A percentile compares a stretch with the other conserved stretches of the same genome.
Conservation (phyloP, 1,140 invertebrate genomes). For the Himalopsyche phryganea region DNA sequence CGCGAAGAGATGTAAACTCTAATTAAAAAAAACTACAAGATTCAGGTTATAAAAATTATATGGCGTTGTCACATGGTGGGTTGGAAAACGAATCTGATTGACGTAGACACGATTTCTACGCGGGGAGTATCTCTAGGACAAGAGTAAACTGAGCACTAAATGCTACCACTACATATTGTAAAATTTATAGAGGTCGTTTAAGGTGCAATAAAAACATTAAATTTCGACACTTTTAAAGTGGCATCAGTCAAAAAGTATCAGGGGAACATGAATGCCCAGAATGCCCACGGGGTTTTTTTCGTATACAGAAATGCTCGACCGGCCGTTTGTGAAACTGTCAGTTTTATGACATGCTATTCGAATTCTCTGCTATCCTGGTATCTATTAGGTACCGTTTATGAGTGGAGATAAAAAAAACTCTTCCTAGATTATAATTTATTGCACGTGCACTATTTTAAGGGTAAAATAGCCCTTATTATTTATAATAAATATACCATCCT, state of each 20-base stretch:
- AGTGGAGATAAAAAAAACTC: constrained; percentile 25
- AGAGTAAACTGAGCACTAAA: constrained; percentile 23
- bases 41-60: constrained; percentile 19
- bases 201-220: constrained; percentile 34
- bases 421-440: constrained; percentile 31
- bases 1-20: not conserved
- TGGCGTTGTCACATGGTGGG: constrained; percentile 16
- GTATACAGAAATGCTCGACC: constrained; percentile 22
- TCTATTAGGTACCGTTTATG: constrained; percentile 23
- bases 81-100: not conserved
- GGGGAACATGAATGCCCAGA: constrained; percentile 12
- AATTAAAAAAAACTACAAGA: not conserved
- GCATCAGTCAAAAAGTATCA: constrained; percentile 15
- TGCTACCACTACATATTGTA: constrained; percentile 33
- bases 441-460: constrained; percentile 2
- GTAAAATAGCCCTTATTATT: not conserved
- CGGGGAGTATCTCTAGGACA: not conserved
- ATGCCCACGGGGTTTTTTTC: constrained; percentile 17
- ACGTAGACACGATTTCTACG: not conserved
- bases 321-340: constrained; percentile 4
- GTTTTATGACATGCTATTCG: constrained; percentile 25
- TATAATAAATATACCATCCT: no score
- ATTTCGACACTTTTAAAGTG: constrained; percentile 36
- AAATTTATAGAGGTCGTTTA: constrained; percentile 35
- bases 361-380: constrained; percentile 11